Evolutionary conservation across 2,797 vertebrate species (phyloP).

Genomic region (Myripristis jacobus): DNA sequence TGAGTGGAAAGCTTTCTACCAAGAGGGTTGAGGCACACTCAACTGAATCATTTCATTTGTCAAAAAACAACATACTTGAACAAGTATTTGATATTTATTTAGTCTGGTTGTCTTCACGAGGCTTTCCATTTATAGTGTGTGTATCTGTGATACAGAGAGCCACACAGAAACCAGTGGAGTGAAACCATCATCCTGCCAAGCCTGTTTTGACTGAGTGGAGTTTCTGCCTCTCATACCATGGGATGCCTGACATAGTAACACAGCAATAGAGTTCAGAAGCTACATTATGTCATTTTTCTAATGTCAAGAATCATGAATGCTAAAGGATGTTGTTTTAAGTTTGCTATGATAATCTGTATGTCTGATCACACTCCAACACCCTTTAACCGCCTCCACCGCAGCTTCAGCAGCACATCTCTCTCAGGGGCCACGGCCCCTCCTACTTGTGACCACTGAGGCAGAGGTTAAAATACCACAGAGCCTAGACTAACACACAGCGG

Average conservation of each 20-base stretch:
- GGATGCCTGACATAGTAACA: slow-evolving; percentile 59
- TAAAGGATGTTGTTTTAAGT: slow-evolving; percentile 14
- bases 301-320: not conserved
- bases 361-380: slow-evolving; percentile 10
- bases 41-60: slow-evolving; percentile 54
- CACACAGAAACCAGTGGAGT: slow-evolving; percentile 61
- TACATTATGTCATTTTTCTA: not conserved
- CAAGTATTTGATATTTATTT: slow-evolving; percentile 6
- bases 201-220: slow-evolving; percentile 71
- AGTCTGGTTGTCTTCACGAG: slow-evolving; percentile 13
- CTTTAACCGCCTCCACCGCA: slow-evolving; percentile 27
- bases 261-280: slow-evolving; percentile 22
- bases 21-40: slow-evolving; percentile 40
- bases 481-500: slow-evolving; percentile 49
- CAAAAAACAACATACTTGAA: slow-evolving; percentile 12
- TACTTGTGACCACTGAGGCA: slow-evolving; percentile 36
- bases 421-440: slow-evolving; percentile 31
- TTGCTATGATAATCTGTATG: not conserved
- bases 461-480: slow-evolving; percentile 67
- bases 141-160: slow-evolving; percentile 9
- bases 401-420: slow-evolving; percentile 20
- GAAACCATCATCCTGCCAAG: slow-evolving; percentile 72
- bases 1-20: slow-evolving; percentile 63
- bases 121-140: slow-evolving; percentile 11
- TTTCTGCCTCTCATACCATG: slow-evolving; percentile 69